Conservation (phyloP, 2,113 vertebrate species). For the Petrocephalus zakoni region DNA sequence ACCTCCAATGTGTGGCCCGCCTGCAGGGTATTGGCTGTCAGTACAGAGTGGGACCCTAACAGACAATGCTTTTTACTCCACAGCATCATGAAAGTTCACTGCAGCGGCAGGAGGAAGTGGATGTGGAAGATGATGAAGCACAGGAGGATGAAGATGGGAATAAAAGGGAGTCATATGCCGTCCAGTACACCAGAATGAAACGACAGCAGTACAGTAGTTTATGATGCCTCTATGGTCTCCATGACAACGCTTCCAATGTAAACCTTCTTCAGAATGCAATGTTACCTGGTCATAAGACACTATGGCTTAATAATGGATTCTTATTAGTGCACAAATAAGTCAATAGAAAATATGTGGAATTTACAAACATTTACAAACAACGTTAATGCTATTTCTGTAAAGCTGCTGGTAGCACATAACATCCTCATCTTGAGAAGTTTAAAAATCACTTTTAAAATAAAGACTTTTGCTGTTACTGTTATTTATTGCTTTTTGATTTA, state of each 20-base stretch:
- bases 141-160: constrained; percentile 34
- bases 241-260: too few relatives aligned
- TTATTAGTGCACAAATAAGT: not conserved
- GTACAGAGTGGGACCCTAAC: not conserved
- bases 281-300: not conserved
- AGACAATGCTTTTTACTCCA: not conserved
- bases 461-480: not conserved
- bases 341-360: not conserved
- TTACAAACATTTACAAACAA: not conserved
- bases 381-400: not conserved
- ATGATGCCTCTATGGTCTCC: not conserved
- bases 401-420: not conserved
- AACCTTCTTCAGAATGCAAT: not conserved
- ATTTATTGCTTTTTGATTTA: not conserved
- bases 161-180: constrained; percentile 46
- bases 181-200: constrained; percentile 39
- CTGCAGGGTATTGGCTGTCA: not conserved
- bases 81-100: constrained; percentile 38
- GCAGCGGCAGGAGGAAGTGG: constrained; percentile 36
- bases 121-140: constrained; percentile 37
- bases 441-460: not conserved
- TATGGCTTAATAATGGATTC: not conserved
- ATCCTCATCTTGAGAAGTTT: not conserved
- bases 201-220: not conserved
- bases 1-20: not conserved